Evolutionary conservation across 1,140 invertebrate species (phyloP), one percentile per base, ranked within the genome.

Genomic region (Scaptodrosophila lebanonensis): DNA sequence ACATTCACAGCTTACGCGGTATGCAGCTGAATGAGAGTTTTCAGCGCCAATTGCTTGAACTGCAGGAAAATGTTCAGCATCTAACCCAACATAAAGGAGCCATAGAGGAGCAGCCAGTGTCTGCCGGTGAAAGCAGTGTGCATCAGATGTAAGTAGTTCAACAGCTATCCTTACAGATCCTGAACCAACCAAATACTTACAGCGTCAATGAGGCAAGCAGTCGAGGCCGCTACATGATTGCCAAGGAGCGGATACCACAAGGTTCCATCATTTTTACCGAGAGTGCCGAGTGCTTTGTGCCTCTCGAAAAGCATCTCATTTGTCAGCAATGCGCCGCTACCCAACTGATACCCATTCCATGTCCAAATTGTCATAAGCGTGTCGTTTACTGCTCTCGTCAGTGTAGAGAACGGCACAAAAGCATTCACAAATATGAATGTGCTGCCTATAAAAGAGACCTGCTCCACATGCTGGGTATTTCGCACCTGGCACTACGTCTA

Each of bases 321-420:
- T 85, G 83, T 15, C 73, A 85, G 27, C 60, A 82, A 33, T 85
- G 83, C 20, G 73, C 61, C 2, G n/a, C 60, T n/a, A 66, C 2
- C 2, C 12, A 75, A 2, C 43, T 85, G 16, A 72, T 76, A 4
- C 83, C 83, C 0, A 71, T 73, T 17, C 83, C 83, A 3, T 85
- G 83, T 43, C 13, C 65, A 0, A 11, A 54, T 6, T 85, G 83
- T 32, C 56, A 60, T 25, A 53, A 63, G n/a, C 39, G 60, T 1
- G 83, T 85, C 0, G 53, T 82, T 3, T 85, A 83, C 45, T 85
- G 83, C 33, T 85, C 83, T 0, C 42, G 71, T 1, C 53, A 45
- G 3, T 85, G 83, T 33, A 54, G 53, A 0, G 25, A 72, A 7
- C 4, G 16, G 0, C 64, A 85, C 15, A 15, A 5, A 2, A 0